These are phyloP conservation scores for Druceiella hillmani DNA, from an alignment of 2,888 invertebrate genomes.

Conservation along the genomic window DNA sequence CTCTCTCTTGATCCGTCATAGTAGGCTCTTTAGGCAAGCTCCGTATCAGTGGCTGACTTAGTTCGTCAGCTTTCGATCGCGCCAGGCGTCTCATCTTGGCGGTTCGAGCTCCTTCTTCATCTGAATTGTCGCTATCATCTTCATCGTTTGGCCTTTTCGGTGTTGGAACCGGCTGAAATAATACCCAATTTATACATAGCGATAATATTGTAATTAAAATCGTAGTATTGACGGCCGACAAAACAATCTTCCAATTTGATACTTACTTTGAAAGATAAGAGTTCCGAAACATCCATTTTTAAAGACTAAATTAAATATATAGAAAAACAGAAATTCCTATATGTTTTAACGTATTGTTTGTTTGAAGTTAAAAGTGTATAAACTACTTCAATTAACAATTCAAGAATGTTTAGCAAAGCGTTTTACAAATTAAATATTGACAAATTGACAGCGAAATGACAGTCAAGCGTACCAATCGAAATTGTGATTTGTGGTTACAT, in stretches of 20 bases:
- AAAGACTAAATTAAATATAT: not conserved
- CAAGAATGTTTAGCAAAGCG: no score
- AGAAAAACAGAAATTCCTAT: not conserved
- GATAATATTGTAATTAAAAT: no score
- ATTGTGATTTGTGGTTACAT: no score
- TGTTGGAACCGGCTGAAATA: constrained; percentile 70
- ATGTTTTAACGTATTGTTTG: not conserved
- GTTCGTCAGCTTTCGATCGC: constrained; percentile 44
- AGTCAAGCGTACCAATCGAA: no score
- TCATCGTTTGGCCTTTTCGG: constrained; percentile 67
- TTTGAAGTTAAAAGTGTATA: no score
- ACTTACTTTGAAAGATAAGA: constrained; percentile 47
- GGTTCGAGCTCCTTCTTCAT: constrained; percentile 57
- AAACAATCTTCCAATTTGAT: constrained; percentile 5
- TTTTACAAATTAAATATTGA: no score
- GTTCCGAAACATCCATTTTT: constrained; percentile 45
- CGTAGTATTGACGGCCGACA: no score
- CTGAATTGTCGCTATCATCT: constrained; percentile 62
- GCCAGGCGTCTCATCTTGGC: constrained; percentile 58
- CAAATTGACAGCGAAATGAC: no score
- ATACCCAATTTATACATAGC: no score
- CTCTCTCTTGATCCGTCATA: constrained; percentile 67
- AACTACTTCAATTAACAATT: no score
- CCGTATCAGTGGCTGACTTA: constrained; percentile 33
- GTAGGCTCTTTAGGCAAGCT: constrained; percentile 55